Evolutionary conservation across 1,140 invertebrate species (phyloP).

Genomic region (Ceratosolen solmsi): DNA sequence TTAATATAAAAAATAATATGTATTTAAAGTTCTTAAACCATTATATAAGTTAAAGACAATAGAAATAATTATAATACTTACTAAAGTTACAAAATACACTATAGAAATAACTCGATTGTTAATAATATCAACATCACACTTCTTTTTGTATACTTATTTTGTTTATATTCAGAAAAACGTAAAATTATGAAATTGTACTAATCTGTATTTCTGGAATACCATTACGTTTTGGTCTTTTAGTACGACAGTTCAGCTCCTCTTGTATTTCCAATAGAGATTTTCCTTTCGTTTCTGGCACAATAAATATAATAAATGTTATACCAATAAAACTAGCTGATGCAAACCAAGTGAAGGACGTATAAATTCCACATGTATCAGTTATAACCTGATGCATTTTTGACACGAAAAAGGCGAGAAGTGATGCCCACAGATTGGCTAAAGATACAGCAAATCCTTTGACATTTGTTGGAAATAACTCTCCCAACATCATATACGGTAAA

Average conservation of each 20-base stretch:
- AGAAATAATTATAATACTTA: not conserved
- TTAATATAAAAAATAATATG: not conserved
- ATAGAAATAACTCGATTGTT: not conserved
- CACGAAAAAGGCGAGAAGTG: slow-evolving; percentile 72
- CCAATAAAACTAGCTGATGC: slow-evolving; percentile 74
- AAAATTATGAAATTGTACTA: slow-evolving; percentile 23
- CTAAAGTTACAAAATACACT: not conserved
- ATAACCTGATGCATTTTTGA: slow-evolving; percentile 76
- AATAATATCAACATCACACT: not conserved
- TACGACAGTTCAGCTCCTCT: slow-evolving; percentile 65
- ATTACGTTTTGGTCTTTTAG: slow-evolving; percentile 8
- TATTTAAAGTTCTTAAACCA: not conserved
- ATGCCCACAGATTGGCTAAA: slow-evolving; percentile 69
- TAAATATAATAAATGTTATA: slow-evolving; percentile 75
- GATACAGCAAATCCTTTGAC: slow-evolving; percentile 76
- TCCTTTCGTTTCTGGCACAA: slow-evolving; percentile 84
- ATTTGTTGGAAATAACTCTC: slow-evolving; percentile 78
- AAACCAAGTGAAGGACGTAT: slow-evolving; percentile 76
- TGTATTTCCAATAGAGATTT: slow-evolving; percentile 81
- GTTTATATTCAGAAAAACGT: not conserved
- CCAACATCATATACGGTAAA: slow-evolving; percentile 77
- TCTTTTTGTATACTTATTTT: too few relatives aligned
- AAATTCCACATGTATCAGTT: slow-evolving; percentile 73
- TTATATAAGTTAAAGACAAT: not conserved
- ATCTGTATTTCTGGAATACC: slow-evolving; percentile 6